phyloP scores from a whole-genome alignment of 2,113 vertebrate species.

The Mobula birostris region DNA sequence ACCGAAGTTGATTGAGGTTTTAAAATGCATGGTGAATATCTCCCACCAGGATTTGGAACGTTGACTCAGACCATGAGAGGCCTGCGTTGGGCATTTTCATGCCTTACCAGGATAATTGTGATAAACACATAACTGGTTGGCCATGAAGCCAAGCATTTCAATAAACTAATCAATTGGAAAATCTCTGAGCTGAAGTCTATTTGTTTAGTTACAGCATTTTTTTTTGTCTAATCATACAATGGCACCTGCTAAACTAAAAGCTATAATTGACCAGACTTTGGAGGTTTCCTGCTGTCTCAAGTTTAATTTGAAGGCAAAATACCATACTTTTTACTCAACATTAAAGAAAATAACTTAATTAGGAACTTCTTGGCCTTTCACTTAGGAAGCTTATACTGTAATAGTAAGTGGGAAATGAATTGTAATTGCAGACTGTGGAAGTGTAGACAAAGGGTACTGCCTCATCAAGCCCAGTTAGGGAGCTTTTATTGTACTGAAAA shows the following conservation, averaged over 20 bases:
- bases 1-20: constrained; percentile 20
- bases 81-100: no score
- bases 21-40: constrained; percentile 11
- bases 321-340: constrained; percentile 9
- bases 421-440: not conserved
- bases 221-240: constrained; percentile 22
- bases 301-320: constrained; percentile 12
- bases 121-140: constrained; percentile 10
- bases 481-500: not conserved
- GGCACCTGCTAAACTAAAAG: not conserved
- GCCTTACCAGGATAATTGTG: not conserved
- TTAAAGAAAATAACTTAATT: constrained; percentile 30
- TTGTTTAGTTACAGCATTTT: constrained; percentile 24
- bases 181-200: constrained; percentile 17
- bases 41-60: not conserved
- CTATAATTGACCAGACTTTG: constrained; percentile 27
- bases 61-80: no score
- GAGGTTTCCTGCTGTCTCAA: not conserved
- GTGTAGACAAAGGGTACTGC: not conserved
- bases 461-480: not conserved
- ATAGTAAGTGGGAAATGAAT: not conserved
- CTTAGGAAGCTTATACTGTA: not conserved
- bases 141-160: not conserved
- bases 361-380: not conserved
- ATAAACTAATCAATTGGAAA: constrained; percentile 30